Conservation (phyloP, 2,113 vertebrate species). For the Phaetusa simplex region DNA sequence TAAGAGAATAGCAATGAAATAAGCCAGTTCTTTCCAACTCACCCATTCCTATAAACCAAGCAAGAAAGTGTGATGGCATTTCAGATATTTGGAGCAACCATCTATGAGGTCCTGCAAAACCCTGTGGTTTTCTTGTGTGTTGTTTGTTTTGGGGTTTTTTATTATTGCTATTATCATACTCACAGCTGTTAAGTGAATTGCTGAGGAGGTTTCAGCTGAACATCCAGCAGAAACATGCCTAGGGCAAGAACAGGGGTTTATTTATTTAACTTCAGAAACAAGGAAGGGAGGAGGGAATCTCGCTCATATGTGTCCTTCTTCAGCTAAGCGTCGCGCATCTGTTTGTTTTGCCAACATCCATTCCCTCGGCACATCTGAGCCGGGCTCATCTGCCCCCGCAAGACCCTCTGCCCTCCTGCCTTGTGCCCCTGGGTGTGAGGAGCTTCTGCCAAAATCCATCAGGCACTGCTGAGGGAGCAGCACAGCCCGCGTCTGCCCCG, state of each 20-base stretch:
- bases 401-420: background rate
- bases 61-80: background rate
- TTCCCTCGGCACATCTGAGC: background rate
- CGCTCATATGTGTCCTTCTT: background rate
- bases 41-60: background rate
- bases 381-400: background rate
- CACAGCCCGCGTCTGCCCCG: rapidly evolving
- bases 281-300: background rate
- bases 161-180: constrained; percentile 41
- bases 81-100: background rate
- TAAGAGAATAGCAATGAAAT: constrained; percentile 26
- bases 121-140: background rate
- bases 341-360: background rate
- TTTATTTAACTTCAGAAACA: constrained; percentile 36
- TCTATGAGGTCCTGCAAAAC: background rate
- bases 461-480: background rate
- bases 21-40: background rate
- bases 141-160: background rate
- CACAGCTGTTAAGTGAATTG: constrained; percentile 37
- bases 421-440: background rate
- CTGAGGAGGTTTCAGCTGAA: constrained; percentile 1
- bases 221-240: constrained; percentile 41
- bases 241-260: constrained; percentile 31
- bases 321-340: background rate
- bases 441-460: background rate